Evolutionary conservation across 2,113 vertebrate species (phyloP).

Genomic region (Rhegmatorhina hoffmannsi): DNA sequence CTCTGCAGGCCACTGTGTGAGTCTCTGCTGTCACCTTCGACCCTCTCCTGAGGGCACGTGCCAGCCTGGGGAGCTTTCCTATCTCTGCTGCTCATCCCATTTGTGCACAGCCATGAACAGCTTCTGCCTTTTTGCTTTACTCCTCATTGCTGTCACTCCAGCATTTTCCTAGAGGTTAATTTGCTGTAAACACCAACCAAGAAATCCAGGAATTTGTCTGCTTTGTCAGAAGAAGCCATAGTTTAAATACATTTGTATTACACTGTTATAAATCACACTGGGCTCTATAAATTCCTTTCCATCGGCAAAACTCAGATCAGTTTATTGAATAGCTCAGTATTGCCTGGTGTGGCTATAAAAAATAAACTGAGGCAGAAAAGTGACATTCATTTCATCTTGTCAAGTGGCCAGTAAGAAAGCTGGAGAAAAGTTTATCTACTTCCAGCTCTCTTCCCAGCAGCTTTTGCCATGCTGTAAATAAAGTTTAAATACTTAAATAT

Average conservation of each 20-base stretch:
- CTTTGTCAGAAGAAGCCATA: background rate
- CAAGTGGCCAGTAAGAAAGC: background rate
- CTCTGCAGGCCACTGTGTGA: rapidly evolving
- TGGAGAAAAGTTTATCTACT: background rate
- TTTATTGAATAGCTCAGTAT: background rate
- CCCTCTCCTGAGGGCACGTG: background rate
- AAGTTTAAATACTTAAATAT: conserved; percentile 17
- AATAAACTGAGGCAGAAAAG: background rate
- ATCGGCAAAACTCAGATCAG: background rate
- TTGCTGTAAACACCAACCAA: background rate
- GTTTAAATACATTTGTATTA: background rate
- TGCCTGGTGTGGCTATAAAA: background rate
- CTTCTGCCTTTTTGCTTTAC: background rate
- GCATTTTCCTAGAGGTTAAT: background rate
- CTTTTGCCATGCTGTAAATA: background rate
- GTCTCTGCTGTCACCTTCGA: background rate
- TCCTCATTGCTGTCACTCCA: background rate
- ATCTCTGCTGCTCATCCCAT: rapidly evolving
- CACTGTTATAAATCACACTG: background rate
- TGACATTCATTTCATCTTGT: background rate
- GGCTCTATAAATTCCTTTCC: background rate
- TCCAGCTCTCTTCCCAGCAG: background rate
- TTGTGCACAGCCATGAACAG: background rate
- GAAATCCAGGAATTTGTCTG: background rate
- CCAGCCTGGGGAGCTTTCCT: background rate